These are phyloP conservation scores for Ophiothrix spiculata DNA, from an alignment of 35 echinoderm and acorn worm species.

Conservation along the genomic window DNA sequence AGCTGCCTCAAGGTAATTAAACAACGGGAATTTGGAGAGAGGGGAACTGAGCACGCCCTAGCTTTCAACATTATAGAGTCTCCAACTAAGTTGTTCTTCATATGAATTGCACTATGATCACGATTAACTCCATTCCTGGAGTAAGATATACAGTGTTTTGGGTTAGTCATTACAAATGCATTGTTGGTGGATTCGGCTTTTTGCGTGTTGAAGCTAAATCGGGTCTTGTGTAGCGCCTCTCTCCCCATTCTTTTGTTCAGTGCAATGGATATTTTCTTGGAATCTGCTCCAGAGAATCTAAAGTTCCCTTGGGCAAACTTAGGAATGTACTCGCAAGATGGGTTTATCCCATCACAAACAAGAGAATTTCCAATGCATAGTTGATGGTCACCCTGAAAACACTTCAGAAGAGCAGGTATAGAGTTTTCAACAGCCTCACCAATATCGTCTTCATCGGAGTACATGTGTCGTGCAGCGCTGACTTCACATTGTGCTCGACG, in stretches of 20 bases:
- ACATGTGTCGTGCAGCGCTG: not conserved
- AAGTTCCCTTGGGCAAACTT: not conserved
- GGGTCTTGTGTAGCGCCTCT: constrained; percentile 13
- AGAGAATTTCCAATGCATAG: constrained; percentile 11
- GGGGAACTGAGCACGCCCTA: not conserved
- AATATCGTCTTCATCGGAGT: too few species aligned
- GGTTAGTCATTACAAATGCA: constrained; percentile 48
- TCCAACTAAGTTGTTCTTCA: constrained; percentile 17
- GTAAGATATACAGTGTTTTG: constrained; percentile 28
- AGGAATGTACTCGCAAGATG: not conserved
- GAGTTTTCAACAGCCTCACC: not conserved
- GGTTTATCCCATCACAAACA: not conserved
- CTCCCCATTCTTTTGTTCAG: not conserved
- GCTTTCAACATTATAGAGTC: not conserved
- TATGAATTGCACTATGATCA: constrained; percentile 59
- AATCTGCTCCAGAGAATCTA: not conserved
- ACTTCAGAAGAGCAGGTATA: constrained; percentile 3
- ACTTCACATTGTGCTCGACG: not conserved
- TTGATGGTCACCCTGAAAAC: constrained; percentile 36
- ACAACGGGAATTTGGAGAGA: not conserved
- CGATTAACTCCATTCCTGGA: constrained; percentile 25
- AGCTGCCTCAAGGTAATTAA: not conserved
- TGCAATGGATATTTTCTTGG: not conserved
- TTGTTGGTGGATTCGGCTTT: constrained; percentile 47
- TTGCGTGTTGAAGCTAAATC: constrained; percentile 30